phyloP scores from a whole-genome alignment of 2,113 vertebrate genomes.

The Talpa occidentalis region DNA sequence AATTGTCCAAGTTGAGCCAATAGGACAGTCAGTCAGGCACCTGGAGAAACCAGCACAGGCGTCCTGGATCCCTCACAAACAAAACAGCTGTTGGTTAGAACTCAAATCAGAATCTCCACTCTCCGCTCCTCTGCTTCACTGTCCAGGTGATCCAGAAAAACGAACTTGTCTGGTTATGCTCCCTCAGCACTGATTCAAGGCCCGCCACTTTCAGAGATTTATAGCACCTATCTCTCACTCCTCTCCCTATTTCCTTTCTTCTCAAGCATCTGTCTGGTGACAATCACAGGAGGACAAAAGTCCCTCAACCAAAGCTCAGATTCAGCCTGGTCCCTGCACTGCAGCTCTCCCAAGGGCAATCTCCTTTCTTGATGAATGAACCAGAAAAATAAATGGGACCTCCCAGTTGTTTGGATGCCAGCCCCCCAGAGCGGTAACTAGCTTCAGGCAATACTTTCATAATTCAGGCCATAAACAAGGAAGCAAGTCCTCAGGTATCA shows the following conservation, averaged over 20 bases:
- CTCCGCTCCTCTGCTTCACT: not conserved
- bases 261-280: not conserved
- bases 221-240: not conserved
- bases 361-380: not conserved
- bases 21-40: not conserved
- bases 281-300: not conserved
- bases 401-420: not conserved
- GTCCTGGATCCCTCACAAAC: not conserved
- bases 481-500: not conserved
- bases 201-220: not conserved
- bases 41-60: not conserved
- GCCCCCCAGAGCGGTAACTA: not conserved
- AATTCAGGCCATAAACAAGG: not conserved
- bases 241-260: conserved; percentile 32
- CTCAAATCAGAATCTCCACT: not conserved
- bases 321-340: not conserved
- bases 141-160: not conserved
- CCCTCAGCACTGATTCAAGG: not conserved
- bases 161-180: not conserved
- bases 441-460: not conserved
- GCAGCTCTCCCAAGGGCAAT: not conserved
- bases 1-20: accelerated
- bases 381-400: not conserved
- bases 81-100: not conserved
- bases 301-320: not conserved